Conservation (phyloP, 2,113 vertebrate genomes). For the Oenanthe melanoleuca region DNA sequence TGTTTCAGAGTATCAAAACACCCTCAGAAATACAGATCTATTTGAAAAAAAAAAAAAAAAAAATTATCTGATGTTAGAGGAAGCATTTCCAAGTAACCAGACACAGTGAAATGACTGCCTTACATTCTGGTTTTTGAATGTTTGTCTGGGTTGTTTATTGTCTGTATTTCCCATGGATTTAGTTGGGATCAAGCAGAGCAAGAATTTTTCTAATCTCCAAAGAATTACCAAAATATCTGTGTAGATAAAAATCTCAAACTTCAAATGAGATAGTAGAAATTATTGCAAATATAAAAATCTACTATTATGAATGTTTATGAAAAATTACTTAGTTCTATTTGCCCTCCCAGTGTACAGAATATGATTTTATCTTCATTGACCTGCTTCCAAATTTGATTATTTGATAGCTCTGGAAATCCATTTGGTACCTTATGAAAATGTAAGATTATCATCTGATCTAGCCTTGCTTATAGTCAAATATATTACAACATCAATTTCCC, state of each 20-base stretch:
- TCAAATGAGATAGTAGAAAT: not conserved
- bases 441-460: not conserved
- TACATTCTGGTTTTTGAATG: not conserved
- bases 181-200: not conserved
- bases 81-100: not conserved
- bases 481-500: not conserved
- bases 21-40: not conserved
- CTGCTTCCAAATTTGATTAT: not conserved
- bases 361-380: accelerated
- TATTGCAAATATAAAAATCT: not conserved
- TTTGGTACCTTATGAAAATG: not conserved
- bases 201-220: not conserved
- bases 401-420: not conserved
- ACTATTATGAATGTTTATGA: not conserved
- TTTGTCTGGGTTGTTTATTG: not conserved
- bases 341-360: not conserved
- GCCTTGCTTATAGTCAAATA: not conserved
- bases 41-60: not conserved
- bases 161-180: not conserved
- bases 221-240: not conserved
- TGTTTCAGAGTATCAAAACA: not conserved
- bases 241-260: not conserved
- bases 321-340: not conserved
- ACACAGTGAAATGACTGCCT: not conserved
- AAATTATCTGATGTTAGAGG: not conserved